Evolutionary conservation across 2,888 invertebrate genomes (phyloP).

Genomic region (Lasioglossum figueresi): DNA sequence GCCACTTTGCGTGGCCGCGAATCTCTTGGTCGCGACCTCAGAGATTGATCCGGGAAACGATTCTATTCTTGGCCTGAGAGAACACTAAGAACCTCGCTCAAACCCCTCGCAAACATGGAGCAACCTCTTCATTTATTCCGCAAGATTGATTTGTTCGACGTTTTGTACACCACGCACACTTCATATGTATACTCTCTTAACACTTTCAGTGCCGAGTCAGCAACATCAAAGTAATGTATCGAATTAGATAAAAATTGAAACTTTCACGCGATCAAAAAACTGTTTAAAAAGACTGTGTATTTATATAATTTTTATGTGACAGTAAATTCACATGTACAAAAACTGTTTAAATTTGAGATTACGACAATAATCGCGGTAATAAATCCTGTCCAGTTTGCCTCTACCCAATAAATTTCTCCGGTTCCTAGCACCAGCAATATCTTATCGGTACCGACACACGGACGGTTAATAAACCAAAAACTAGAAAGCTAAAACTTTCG

Average conservation of each 20-base stretch:
- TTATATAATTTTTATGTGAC: no score
- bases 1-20: not conserved
- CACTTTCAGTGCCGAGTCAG: not conserved
- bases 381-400: not conserved
- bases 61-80: not conserved
- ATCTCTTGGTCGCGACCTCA: not conserved
- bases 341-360: not conserved
- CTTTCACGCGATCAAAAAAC: no score
- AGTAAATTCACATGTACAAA: no score
- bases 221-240: no score
- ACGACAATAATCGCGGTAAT: not conserved
- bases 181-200: not conserved
- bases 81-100: not conserved
- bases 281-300: no score
- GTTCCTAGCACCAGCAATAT: not conserved
- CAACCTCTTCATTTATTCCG: not conserved
- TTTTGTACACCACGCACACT: not conserved
- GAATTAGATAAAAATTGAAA: no score
- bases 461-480: not conserved
- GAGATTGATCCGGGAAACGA: conserved; percentile 6
- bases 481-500: not conserved
- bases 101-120: not conserved
- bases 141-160: not conserved
- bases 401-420: not conserved
- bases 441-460: not conserved